Evolutionary conservation across 2,888 invertebrate genomes (phyloP).

Genomic region (Melanargia galathea): DNA sequence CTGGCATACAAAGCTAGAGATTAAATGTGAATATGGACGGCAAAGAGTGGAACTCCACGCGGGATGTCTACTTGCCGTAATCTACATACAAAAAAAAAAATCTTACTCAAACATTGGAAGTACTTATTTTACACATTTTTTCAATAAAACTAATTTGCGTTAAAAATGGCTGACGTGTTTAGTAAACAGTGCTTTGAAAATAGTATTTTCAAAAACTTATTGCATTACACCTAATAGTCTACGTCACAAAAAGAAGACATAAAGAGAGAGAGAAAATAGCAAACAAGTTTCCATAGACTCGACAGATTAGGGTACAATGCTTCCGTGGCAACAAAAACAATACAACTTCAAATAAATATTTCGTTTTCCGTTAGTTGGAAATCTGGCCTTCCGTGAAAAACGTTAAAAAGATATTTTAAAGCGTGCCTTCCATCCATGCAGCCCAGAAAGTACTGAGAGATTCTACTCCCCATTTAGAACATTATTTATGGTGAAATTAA

Average conservation of each 20-base stretch:
- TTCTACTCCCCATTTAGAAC: background rate
- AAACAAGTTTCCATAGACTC: conserved; percentile 53
- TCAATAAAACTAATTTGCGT: conserved; percentile 73
- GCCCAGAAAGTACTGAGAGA: background rate
- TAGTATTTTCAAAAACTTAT: conserved; percentile 60
- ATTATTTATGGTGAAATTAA: background rate
- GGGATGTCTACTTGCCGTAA: conserved; percentile 68
- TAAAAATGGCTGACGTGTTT: conserved; percentile 76
- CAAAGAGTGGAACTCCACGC: conserved; percentile 63
- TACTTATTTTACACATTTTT: conserved; percentile 72
- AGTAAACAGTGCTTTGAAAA: conserved; percentile 67
- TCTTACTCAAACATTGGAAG: conserved; percentile 80
- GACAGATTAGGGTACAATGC: conserved; percentile 37
- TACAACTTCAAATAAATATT: no score
- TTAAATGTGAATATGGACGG: conserved; percentile 70
- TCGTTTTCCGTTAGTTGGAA: background rate
- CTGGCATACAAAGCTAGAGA: conserved; percentile 47
- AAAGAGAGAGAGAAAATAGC: conserved; percentile 64
- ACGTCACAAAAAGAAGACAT: conserved; percentile 72
- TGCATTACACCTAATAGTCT: conserved; percentile 59
- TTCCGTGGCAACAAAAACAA: conserved; percentile 36
- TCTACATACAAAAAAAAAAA: conserved; percentile 74
- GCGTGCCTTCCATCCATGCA: background rate
- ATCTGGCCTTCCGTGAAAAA: background rate
- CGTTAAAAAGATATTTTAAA: background rate